These are phyloP conservation scores for Vireo griseus DNA, from an alignment of 2,797 vertebrate genomes.

Conservation along the genomic window DNA sequence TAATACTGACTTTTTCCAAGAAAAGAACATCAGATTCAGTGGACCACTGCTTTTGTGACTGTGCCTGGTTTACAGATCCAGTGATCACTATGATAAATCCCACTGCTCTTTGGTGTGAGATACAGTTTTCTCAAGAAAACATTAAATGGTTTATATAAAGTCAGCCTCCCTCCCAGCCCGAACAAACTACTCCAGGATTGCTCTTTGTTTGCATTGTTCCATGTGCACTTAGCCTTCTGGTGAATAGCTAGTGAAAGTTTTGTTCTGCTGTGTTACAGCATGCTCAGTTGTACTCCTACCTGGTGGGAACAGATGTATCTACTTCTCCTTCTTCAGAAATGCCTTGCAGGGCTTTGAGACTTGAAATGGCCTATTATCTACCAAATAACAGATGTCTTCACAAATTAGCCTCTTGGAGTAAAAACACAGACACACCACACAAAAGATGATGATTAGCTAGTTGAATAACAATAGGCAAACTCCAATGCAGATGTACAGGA, in stretches of 20 bases:
- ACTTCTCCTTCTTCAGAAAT: constrained; percentile 43
- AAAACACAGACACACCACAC: constrained; percentile 60
- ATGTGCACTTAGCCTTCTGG: background rate
- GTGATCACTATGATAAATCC: background rate
- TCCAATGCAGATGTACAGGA: constrained; percentile 64
- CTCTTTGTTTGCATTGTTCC: background rate
- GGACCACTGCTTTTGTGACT: background rate
- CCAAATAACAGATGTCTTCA: constrained; percentile 72
- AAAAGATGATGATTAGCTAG: constrained; percentile 75
- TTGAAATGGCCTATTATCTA: constrained; percentile 62
- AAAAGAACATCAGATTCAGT: background rate
- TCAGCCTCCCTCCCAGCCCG: background rate
- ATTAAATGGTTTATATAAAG: background rate
- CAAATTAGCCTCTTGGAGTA: constrained; percentile 57
- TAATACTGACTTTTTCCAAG: background rate
- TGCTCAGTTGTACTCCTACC: constrained; percentile 8
- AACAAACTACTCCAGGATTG: background rate
- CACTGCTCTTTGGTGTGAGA: background rate
- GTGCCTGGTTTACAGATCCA: background rate
- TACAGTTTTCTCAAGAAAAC: background rate
- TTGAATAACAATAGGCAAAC: constrained; percentile 67
- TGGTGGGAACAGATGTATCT: constrained; percentile 58
- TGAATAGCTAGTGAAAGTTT: background rate
- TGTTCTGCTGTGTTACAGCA: background rate
- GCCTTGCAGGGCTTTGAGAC: constrained; percentile 23